Percentiles rank a stretch among this genome's conserved stretches.
phyloP scores from a whole-genome alignment of 2,797 vertebrate genomes.

The Tenualosa ilisha region DNA sequence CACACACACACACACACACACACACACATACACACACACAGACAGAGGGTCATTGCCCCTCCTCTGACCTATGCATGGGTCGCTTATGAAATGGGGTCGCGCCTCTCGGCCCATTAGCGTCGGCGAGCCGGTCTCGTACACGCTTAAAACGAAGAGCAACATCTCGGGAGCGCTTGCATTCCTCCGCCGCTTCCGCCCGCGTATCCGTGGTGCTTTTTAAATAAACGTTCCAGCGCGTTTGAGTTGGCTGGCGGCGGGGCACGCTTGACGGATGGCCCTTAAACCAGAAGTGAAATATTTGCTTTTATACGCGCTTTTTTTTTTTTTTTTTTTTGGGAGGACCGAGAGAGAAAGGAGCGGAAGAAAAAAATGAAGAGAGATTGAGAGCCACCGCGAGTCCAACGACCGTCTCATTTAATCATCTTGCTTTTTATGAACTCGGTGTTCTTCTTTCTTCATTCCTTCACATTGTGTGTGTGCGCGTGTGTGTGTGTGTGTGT shows the following conservation, averaged over 20 bases:
- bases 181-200: slow-evolving; percentile 41
- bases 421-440: slow-evolving; percentile 57
- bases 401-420: slow-evolving; percentile 65
- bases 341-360: background rate
- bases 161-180: slow-evolving; percentile 61
- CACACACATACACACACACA: too few relatives aligned
- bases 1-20: too few relatives aligned
- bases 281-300: slow-evolving; percentile 64
- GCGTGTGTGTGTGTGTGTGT: slow-evolving; percentile 37
- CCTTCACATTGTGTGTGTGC: slow-evolving; percentile 35
- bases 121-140: background rate
- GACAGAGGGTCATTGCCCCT: background rate
- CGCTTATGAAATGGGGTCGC: background rate
- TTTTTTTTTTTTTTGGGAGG: too few relatives aligned
- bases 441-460: slow-evolving; percentile 48
- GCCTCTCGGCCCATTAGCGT: background rate
- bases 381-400: slow-evolving; percentile 46
- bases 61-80: background rate
- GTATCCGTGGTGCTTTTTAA: slow-evolving; percentile 34
- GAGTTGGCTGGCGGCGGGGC: slow-evolving; percentile 58
- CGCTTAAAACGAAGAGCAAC: slow-evolving; percentile 28
- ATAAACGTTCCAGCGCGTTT: slow-evolving; percentile 49
- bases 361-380: background rate
- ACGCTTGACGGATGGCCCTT: slow-evolving; percentile 62
- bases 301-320: slow-evolving; percentile 56